Percentiles rank a stretch among this genome's conserved stretches.
Conservation (phyloP, 30 jellyfish, hydroid and myxozoan genomes). For the Clytia hemisphaerica region DNA sequence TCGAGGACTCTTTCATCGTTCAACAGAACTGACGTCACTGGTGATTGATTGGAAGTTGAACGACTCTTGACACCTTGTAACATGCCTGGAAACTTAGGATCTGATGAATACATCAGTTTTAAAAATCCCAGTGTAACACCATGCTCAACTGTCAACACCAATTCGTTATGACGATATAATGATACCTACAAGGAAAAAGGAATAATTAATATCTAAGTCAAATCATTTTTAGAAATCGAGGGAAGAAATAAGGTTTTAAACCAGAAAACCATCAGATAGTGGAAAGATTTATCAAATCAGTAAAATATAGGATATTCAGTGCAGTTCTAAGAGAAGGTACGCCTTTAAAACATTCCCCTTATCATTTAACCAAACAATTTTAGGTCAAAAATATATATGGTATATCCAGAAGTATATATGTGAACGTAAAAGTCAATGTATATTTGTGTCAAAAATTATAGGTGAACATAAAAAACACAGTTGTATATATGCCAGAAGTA, state of each 20-base stretch:
- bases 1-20: constrained; percentile 62
- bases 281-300: no score
- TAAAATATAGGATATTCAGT: no score
- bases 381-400: background rate
- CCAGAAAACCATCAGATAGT: background rate
- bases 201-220: background rate
- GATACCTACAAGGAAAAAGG: constrained; percentile 20
- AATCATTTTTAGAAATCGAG: background rate
- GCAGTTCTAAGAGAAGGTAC: no score
- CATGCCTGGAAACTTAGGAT: constrained; percentile 36
- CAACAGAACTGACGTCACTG: constrained; percentile 35
- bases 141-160: constrained; percentile 41
- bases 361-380: no score
- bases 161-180: constrained; percentile 40
- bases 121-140: constrained; percentile 58
- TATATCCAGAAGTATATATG: background rate
- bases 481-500: no score
- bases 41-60: constrained; percentile 5
- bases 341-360: no score
- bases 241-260: background rate
- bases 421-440: background rate
- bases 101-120: constrained; percentile 51
- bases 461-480: background rate
- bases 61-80: constrained; percentile 59
- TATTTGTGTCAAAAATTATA: background rate